Base-by-base conservation (phyloP, 2,888 invertebrate genomes). In the Acronicta alni region DNA sequence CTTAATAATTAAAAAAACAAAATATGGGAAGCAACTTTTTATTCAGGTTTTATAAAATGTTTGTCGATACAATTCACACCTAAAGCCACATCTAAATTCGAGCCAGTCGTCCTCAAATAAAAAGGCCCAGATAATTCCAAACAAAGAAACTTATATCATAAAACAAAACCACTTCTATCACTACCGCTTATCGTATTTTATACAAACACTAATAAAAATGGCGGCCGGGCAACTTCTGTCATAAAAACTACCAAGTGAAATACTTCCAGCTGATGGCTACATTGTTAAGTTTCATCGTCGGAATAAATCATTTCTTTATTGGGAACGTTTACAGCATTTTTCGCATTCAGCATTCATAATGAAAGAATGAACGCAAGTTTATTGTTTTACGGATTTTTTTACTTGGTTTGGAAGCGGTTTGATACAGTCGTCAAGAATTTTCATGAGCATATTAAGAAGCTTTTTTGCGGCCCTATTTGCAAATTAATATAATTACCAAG, bases 271-370 rank as follows among this genome's bases (percentile, higher is more conserved):
- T 69, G 60, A 67, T 60, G 56, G 62, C 55, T 60, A 80, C 80
- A 71, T 64, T 74, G 80, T 79, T 74, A 59, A 74, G 63, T 75
- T 69, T 48, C 60, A 60, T 57, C 26, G 57, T 67, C 44, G 43
- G 51, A 60, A 79, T 81, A 79, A 82, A 79, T 80, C 80, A 80
- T 69, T 71, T 67, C 52, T 80, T 82, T 81, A 79, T 75, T 74
- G 47, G 58, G 20, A 61, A 60, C 63, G 61, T 72, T 81, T 78
- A 66, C 59, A 59, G 47, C 51, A 18, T 39, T 30, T 62, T 73
- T 60, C 47, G 39, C 38, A 56, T 75, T 67, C 37, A 32, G 46
- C 49, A 42, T 55, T 53, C 57, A 37, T 59, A 72, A 59, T 72
- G 59, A 59, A 39, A 44, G 39, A 18, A 52, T 62, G 39, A 59